Evolutionary conservation across 1,140 invertebrate genomes (phyloP), one percentile per base, ranked within the genome.

Genomic region (Oreohelix idahoensis): DNA sequence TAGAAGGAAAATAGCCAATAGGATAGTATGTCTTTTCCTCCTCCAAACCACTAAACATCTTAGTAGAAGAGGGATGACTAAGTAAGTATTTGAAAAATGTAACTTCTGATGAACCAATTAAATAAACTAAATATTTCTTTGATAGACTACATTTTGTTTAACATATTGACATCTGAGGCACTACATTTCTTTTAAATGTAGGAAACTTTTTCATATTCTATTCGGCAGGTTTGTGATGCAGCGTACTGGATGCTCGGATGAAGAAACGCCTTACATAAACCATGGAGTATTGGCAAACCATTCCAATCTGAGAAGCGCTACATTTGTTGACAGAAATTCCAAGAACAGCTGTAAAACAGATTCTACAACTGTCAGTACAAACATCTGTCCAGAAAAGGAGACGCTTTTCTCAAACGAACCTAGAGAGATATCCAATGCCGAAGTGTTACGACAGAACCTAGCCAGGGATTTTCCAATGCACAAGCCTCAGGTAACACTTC

Each of bases 211-310:
- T 8, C 42, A 45, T 42, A n/a, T 69, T 39, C 69, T 71, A 13
- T 32, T 42, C n/a, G 13, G 0, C 51, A 82, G 80, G 39, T 85
- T 85, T 42, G 84, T 85, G 26, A 85, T 85, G 84, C 82, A 83
- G 69, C 80, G 84, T 29, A 69, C 81, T 32, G 77, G 63, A 69
- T 38, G 53, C 58, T 53, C 15, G 13, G 71, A 26, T 45, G 74
- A 45, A 13, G 73, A 63, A 32, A 78, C 70, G 23, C 38, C 36
- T 23, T 85, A 85, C 78, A 39, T 75, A 13, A 85, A 85, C 38
- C 84, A 85, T 75, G 84, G 84, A n/a, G 84, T 85, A 35, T 53
- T 85, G 38, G 15, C 70, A 49, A 83, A 83, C 32, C 81, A 70
- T 66, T 26, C 66, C 23, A 32, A 15, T 10, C 1, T 38, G n/a